Evolutionary conservation across 2,797 vertebrate genomes (phyloP).

Genomic region (Etheostoma nigrum): DNA sequence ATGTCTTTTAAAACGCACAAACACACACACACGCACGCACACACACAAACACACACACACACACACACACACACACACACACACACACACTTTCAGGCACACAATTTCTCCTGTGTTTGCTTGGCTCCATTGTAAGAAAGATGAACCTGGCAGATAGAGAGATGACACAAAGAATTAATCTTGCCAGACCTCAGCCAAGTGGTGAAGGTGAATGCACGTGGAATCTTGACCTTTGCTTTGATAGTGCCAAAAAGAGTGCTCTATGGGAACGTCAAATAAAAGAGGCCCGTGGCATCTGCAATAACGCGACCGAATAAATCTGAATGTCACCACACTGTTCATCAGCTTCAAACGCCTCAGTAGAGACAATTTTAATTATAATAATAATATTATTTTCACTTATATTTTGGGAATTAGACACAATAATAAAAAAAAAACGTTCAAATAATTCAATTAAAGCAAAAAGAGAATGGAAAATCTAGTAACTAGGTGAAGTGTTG

Average conservation of each 20-base stretch:
- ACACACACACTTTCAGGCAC: constrained; percentile 54
- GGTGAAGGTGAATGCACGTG: constrained; percentile 75
- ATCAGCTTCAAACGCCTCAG: constrained; percentile 16
- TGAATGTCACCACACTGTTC: constrained; percentile 62
- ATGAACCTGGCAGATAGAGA: constrained; percentile 70
- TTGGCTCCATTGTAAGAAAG: constrained; percentile 78
- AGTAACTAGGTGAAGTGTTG: no score
- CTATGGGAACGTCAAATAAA: constrained; percentile 48
- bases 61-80: constrained; percentile 54
- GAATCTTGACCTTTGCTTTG: constrained; percentile 80
- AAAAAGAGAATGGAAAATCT: background rate
- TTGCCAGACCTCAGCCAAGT: constrained; percentile 81
- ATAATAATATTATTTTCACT: background rate
- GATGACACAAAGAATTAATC: constrained; percentile 81
- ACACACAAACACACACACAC: constrained; percentile 46
- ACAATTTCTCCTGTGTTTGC: constrained; percentile 69
- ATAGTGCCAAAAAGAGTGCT: constrained; percentile 57
- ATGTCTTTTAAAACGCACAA: constrained; percentile 80
- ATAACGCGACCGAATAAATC: constrained; percentile 45
- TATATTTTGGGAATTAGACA: constrained; percentile 16
- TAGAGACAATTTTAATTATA: constrained; percentile 4
- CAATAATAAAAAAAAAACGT: background rate
- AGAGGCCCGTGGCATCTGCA: constrained; percentile 49
- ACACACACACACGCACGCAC: constrained; percentile 12
- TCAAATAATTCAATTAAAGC: constrained; percentile 1